Base-by-base conservation (phyloP, 2,888 invertebrate species). In the Drosophila mimetica region DNA sequence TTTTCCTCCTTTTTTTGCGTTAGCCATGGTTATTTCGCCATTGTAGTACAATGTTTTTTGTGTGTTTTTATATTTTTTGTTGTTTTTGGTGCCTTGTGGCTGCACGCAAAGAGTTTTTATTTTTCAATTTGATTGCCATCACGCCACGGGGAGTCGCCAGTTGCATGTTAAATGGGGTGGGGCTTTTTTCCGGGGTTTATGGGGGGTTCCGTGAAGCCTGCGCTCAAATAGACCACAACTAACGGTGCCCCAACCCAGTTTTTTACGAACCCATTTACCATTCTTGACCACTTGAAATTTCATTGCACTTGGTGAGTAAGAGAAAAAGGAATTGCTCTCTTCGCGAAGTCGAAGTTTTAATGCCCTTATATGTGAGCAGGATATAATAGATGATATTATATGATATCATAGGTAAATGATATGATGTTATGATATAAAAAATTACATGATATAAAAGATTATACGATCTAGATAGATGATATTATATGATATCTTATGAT, bases 91-190 rank as follows among this genome's bases (percentile, higher is more conserved):
- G 6, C 32, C 30, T 54, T 20, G 37, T 46, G 48, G 48, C 25
- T 44, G 72, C 72, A 70, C 72, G 70, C 72, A 50, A 71, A 61
- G 53, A 42, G 48, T 53, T 71, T 70, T 71, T 71, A 61, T 71
- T 61, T 53, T 71, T 32, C 51, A 54, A 30, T 71, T 70, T 71
- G 44, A 63, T 50, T 32, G 63, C 71, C 63, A 53, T 22, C 71
- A 71, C 63, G 70, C 53, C 72, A 71, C 18, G 22, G 52, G 52
- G 36, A 52, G 47, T 14, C 46, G 28, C 51, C 44, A 42, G 36
- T 52, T 44, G 48, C 63, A 41, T 47, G 63, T 32, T 25, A 16
- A 30, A 28, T 6, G 57, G 44, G 44, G 11, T 36, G 60, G 28
- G 22, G 36, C 11, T 8, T 13, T 13, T 22, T 32, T 13, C 6